Evolutionary conservation across 2,797 vertebrate genomes (phyloP), one percentile per base, ranked within the genome.

Genomic region (Microhierax caerulescens): DNA sequence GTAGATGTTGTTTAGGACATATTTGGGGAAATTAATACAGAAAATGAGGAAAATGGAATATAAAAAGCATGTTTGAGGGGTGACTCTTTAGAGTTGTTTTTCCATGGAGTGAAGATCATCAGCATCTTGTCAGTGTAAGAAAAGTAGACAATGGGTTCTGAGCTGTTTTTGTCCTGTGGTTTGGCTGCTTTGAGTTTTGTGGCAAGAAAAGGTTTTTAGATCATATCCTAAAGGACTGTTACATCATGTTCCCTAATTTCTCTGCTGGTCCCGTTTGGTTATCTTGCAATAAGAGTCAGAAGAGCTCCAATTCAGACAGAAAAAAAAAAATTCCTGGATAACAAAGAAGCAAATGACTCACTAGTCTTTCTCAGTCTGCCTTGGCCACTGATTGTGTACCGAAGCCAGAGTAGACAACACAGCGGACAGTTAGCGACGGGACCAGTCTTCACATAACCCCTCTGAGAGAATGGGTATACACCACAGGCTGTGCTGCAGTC

Each of bases 141-240:
- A 93, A 86, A 96, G 65, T 47, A 97, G 96, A 97, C 96, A 97
- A 97, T 97, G 94, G 96, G 17, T 72, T 95, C 70, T 68, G 85
- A 89, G 91, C 89, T 97, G 92, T 96, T 97, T 97, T 97, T 91
- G 92, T 96, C 84, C 89, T 96, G 96, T 96, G 96, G 95, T 91
- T 97, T 97, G 96, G 91, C 92, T 93, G 92, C 87, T 85, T 84
- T 36, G 27, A 75, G 79, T 85, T 80, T 90, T 97, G 94, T 95
- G 94, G 95, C 34, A 41, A 96, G 84, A 94, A 90, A 89, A 90
- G 68, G 51, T 45, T 88, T 95, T 95, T 94, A 93, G 92, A 92
- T 96, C 81, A 77, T 94, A 97, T 95, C 92, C 96, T 96, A 88
- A 87, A 95, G 95, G 86, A 72, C 89, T 77, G 87, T 96, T 96